A percentile compares a stretch with the other conserved stretches of the same genome.
Conservation (phyloP, 1,140 invertebrate species). For the Pachyrhynchus sulphureomaculatus region DNA sequence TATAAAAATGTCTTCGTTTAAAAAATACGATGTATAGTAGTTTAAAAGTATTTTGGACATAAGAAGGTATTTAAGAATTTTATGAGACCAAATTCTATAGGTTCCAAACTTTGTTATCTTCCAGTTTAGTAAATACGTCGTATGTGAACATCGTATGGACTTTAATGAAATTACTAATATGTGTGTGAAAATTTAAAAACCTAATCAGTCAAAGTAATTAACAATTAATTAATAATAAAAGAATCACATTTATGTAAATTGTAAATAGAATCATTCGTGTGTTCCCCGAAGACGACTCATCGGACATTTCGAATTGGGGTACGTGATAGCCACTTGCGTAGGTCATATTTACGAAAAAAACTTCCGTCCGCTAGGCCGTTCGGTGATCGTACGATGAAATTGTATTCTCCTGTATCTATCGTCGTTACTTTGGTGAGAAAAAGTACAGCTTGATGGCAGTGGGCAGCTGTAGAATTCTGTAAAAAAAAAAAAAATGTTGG, state of each 20-base stretch:
- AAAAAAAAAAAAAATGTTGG: constrained; percentile 10
- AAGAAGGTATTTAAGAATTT: too few relatives aligned
- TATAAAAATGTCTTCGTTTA: too few relatives aligned
- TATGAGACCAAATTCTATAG: too few relatives aligned
- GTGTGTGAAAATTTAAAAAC: constrained; percentile 5
- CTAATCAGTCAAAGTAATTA: constrained; percentile 32
- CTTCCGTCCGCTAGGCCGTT: constrained; percentile 57
- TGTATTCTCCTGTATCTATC: constrained; percentile 56
- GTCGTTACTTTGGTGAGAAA: constrained; percentile 53
- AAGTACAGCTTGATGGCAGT: constrained; percentile 57
- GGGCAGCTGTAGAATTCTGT: constrained; percentile 52
- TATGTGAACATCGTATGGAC: constrained; percentile 13
- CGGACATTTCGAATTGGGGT: constrained; percentile 30
- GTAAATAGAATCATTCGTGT: constrained; percentile 26
- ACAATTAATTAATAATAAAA: constrained; percentile 40
- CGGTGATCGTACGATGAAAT: constrained; percentile 56
- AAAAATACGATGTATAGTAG: too few relatives aligned
- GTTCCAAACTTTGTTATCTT: too few relatives aligned
- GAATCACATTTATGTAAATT: constrained; percentile 47
- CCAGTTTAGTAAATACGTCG: too few relatives aligned
- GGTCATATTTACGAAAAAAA: constrained; percentile 59
- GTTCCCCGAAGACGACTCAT: constrained; percentile 19
- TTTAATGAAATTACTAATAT: constrained; percentile 5
- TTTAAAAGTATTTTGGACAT: too few relatives aligned
- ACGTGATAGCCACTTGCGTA: constrained; percentile 51